Percentiles rank a stretch among this genome's conserved stretches.
Evolutionary conservation across 1,140 invertebrate genomes (phyloP).

Genomic region (Heliconius nattereri): DNA sequence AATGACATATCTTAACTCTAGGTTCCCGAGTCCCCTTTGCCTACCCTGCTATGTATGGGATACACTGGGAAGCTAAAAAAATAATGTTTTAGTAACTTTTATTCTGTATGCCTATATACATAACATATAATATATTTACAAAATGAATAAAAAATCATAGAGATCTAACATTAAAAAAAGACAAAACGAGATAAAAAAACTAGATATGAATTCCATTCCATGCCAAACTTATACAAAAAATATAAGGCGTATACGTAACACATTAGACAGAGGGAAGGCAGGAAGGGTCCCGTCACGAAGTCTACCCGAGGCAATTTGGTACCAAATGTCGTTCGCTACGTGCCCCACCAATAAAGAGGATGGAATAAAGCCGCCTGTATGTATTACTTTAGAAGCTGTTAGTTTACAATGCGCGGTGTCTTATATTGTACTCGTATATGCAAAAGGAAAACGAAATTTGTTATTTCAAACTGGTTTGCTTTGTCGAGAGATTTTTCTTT

Average conservation of each 20-base stretch:
- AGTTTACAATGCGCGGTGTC: constrained; percentile 46
- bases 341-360: constrained; percentile 74
- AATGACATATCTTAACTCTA: too few relatives aligned
- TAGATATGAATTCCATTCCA: constrained; percentile 26
- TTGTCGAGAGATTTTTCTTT: constrained; percentile 21
- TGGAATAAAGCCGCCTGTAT: constrained; percentile 62
- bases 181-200: constrained; percentile 10
- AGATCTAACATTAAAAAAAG: not conserved
- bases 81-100: too few relatives aligned
- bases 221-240: constrained; percentile 45
- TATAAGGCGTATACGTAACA: constrained; percentile 56
- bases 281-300: constrained; percentile 61
- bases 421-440: constrained; percentile 37
- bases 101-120: too few relatives aligned
- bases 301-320: constrained; percentile 75
- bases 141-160: not conserved
- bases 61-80: too few relatives aligned
- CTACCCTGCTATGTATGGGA: too few relatives aligned
- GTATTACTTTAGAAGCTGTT: constrained; percentile 68
- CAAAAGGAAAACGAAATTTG: constrained; percentile 40
- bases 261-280: constrained; percentile 58
- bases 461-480: constrained; percentile 33
- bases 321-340: constrained; percentile 76
- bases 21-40: too few relatives aligned
- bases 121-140: too few relatives aligned